Evolutionary conservation across 2,888 invertebrate species (phyloP), one percentile per base, ranked within the genome.

Genomic region (Labia minor): DNA sequence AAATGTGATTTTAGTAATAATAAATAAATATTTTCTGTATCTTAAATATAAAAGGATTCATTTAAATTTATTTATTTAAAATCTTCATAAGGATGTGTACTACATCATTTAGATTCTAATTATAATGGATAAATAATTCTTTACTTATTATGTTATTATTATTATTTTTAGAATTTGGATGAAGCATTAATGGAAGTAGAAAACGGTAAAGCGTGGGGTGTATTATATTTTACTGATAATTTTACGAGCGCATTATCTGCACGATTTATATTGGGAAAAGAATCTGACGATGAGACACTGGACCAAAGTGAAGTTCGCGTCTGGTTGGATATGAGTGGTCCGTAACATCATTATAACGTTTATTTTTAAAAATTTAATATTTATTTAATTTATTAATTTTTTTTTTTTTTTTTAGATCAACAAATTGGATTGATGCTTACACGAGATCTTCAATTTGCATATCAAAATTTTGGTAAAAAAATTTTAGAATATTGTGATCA

Each of bases 401-500:
- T 21, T 62, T 67, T 68, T 67, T 62, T 64, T 68, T 62, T 74
- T 74, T 21, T 75, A 88, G 87, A 95, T 85, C 94, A 96, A 77
- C 95, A 95, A 81, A 93, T 96, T 73, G 91, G 92, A 0, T 84
- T 94, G 73, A 90, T 93, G 82, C 81, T 95, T 64, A 91, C 92
- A 77, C 79, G 92, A 69, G 90, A 92, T 76, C 83, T 95, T 69
- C 88, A 93, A 76, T 83, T 89, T 75, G 87, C 92, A 0, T 95
- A 94, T 78, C 83, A 93, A 75, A 87, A 87, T 76, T 95, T 95
- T 75, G 89, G 93, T 8, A 81, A 85, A 81, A 83, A 86, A 67
- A 78, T 93, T 65, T 78, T 95, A 1, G 77, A 80, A 16, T 83
- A 85, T 6, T 91, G 92, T 75, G 82, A 86, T 1, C 85, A 89